Percentiles rank a stretch among this genome's conserved stretches.
Conservation (phyloP, 2,888 invertebrate species). For the Trichacis sp. region DNA sequence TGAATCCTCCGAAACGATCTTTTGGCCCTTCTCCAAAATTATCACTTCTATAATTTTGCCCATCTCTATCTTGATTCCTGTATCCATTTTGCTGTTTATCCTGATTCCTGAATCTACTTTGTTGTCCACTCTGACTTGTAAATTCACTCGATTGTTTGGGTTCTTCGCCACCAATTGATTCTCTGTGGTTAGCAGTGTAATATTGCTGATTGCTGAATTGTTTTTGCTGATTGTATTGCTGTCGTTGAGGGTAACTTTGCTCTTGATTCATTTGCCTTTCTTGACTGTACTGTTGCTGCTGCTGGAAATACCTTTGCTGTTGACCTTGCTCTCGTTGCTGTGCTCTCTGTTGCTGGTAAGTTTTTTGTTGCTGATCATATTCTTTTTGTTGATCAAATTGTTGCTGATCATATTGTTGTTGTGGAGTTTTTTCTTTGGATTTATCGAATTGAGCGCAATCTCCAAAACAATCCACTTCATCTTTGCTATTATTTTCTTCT, state of each 20-base stretch:
- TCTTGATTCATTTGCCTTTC: slow-evolving; percentile 12
- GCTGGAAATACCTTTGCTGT: neutral
- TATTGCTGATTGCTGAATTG: slow-evolving; percentile 5
- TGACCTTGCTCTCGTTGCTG: slow-evolving; percentile 14
- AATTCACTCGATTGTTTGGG: slow-evolving; percentile 5
- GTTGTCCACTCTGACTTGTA: neutral
- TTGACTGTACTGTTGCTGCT: slow-evolving; percentile 5
- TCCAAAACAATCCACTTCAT: slow-evolving; percentile 37
- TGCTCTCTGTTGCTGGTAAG: neutral
- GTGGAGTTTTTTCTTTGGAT: slow-evolving; percentile 28
- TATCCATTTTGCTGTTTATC: neutral
- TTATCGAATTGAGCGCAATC: slow-evolving; percentile 27
- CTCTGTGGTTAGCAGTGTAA: neutral
- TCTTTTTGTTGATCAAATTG: slow-evolving; percentile 3
- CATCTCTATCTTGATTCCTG: neutral
- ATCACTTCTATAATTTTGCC: slow-evolving; percentile 8
- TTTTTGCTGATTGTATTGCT: slow-evolving; percentile 9
- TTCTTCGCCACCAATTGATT: slow-evolving; percentile 7
- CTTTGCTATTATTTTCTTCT: slow-evolving; percentile 21
- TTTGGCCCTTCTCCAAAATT: neutral
- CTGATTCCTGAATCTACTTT: neutral
- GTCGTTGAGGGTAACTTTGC: slow-evolving; percentile 13
- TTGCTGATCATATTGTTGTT: slow-evolving; percentile 9
- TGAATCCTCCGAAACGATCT: neutral
- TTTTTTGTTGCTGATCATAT: neutral